Base-by-base conservation (phyloP, 1,140 invertebrate genomes). In the Meloidogyne exigua region DNA sequence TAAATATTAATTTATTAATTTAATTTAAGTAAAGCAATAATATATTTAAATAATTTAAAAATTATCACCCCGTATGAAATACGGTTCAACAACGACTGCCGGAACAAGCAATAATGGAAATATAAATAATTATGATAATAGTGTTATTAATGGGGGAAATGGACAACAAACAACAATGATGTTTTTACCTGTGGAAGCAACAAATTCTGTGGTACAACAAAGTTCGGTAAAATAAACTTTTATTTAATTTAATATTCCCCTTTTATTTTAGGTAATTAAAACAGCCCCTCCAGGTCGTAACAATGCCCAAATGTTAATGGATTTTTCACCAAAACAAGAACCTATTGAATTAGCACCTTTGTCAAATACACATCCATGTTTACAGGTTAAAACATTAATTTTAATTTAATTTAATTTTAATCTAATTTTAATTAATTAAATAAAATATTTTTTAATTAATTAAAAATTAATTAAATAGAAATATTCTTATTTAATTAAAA, bases 261-360 rank as follows among this genome's bases (percentile, higher is more conserved):
- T n/a, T 10, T 68, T 7, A 12, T 9, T 32, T 32, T n/a, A 73
- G 71, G 84, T 86, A 9, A 86, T 86, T 42, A 86, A 86, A 73
- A 86, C 85, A 44, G 85, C 85, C 9, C 84, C 84, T 21, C 84
- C 84, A 0, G 82, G 84, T 21, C 78, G 85, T 25, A 81, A 79
- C 49, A 44, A 74, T 21, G 26, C 36, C 15, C 36, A 57, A 68
- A 72, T 76, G 70, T 28, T 62, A 65, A 77, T 66, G 75, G 82
- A 84, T 21, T 86, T 86, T 63, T 82, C 79, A 26, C 84, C 84
- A 4, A 86, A 86, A 64, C 79, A 84, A 63, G 84, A 86, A 76
- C 85, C 84, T 9, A 75, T 86, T 32, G 84, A 86, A n/a, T 64
- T 87, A 13, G 73, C 85, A 18, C 84, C 83, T 1, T 68, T 86